Conservation (phyloP, 2,888 invertebrate genomes). For the Brachynemurus nebulosus region DNA sequence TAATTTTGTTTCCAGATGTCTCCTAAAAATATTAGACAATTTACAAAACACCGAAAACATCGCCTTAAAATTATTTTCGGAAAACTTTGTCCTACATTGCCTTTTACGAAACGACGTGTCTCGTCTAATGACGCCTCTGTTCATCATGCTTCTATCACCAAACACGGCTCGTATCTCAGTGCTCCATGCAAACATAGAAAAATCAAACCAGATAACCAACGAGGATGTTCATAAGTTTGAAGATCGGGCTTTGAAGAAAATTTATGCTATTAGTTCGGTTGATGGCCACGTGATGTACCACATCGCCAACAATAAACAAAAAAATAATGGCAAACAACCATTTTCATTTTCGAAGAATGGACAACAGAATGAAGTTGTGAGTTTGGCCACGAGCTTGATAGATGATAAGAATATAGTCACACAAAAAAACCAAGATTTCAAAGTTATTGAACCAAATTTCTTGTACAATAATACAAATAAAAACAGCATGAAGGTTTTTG, state of each 20-base stretch:
- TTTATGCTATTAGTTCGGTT: constrained; percentile 70
- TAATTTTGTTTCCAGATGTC: constrained; percentile 40
- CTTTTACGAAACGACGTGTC: constrained; percentile 64
- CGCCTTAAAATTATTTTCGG: constrained; percentile 46
- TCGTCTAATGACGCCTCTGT: constrained; percentile 61
- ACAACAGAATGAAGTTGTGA: constrained; percentile 25
- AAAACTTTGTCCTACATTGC: constrained; percentile 61
- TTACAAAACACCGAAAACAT: constrained; percentile 42
- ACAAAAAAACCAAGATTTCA: constrained; percentile 30
- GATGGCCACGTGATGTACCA: constrained; percentile 63
- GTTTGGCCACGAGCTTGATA: constrained; percentile 29
- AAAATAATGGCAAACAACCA: constrained; percentile 29
- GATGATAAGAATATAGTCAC: constrained; percentile 29
- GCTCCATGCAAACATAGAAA: constrained; percentile 49
- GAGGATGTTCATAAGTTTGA: constrained; percentile 25
- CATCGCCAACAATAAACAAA: constrained; percentile 33
- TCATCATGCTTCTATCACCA: constrained; percentile 60
- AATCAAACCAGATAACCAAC: constrained; percentile 24
- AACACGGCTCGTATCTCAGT: constrained; percentile 71
- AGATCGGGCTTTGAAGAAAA: constrained; percentile 36
- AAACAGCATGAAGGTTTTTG: constrained; percentile 30
- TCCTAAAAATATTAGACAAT: constrained; percentile 59
- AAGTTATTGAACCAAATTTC: constrained; percentile 20
- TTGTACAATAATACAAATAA: constrained; percentile 20
- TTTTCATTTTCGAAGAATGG: constrained; percentile 26